Conservation (phyloP, 1,140 invertebrate genomes). For the Drosophila tsacasi region DNA sequence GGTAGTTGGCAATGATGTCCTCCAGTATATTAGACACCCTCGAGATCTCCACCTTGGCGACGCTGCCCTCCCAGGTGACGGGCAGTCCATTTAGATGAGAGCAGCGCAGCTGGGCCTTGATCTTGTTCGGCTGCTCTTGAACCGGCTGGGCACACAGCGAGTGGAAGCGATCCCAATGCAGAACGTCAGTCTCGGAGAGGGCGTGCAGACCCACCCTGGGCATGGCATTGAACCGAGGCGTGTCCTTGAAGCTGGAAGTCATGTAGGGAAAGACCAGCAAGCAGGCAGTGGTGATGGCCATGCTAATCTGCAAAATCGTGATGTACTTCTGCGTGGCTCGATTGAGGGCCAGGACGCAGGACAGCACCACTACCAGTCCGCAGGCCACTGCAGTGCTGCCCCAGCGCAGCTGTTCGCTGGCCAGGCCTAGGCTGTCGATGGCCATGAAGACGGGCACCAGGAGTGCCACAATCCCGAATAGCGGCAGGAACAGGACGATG, state of each 20-base stretch:
- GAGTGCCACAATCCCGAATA: constrained; percentile 91
- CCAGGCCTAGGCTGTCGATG: constrained; percentile 89
- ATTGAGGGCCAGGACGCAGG: constrained; percentile 89
- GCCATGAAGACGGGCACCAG: constrained; percentile 90
- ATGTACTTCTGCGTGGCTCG: constrained; percentile 88
- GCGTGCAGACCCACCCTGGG: constrained; percentile 49
- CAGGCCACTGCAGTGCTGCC: constrained; percentile 87
- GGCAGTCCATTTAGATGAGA: constrained; percentile 88
- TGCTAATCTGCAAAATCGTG: constrained; percentile 87
- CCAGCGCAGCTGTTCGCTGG: constrained; percentile 88
- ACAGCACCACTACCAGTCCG: constrained; percentile 87
- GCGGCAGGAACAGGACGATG: constrained; percentile 90
- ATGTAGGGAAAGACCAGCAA: constrained; percentile 86
- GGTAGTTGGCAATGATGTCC: constrained; percentile 86
- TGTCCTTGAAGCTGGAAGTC: constrained; percentile 85
- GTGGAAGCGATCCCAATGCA: constrained; percentile 90
- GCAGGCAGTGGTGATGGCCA: constrained; percentile 83
- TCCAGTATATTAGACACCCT: constrained; percentile 88
- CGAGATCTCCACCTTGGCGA: constrained; percentile 88
- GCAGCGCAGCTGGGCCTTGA: constrained; percentile 89
- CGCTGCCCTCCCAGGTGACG: constrained; percentile 90
- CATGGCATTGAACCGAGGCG: constrained; percentile 70
- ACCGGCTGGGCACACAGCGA: constrained; percentile 89
- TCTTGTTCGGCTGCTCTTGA: constrained; percentile 88
- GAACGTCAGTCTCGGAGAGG: constrained; percentile 42